Evolutionary conservation across 1,140 invertebrate genomes (phyloP).

Genomic region (Drosophila miranda): DNA sequence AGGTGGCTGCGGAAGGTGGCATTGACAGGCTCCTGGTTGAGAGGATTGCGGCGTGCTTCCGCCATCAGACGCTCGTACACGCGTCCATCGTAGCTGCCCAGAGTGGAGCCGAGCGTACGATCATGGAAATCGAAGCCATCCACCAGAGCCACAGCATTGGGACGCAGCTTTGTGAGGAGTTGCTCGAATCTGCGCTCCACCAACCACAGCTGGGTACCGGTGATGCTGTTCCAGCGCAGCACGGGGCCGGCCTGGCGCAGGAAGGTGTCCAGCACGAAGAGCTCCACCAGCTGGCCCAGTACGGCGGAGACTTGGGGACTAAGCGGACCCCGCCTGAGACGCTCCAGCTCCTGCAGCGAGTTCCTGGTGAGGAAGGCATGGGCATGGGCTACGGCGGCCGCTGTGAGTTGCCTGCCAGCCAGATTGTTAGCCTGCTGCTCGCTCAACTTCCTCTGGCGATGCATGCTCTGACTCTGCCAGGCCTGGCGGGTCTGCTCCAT

Average conservation of each 20-base stretch:
- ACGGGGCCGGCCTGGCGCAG: conserved; percentile 89
- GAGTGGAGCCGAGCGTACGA: conserved; percentile 89
- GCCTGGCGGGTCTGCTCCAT: conserved; percentile 87
- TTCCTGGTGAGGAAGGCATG: conserved; percentile 88
- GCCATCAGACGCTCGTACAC: conserved; percentile 94
- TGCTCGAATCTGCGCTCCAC: conserved; percentile 88
- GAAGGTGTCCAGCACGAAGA: conserved; percentile 90
- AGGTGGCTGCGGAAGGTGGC: conserved; percentile 88
- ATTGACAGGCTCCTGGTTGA: conserved; percentile 92
- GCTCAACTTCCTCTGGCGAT: conserved; percentile 84
- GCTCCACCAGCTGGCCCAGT: conserved; percentile 87
- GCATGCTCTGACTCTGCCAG: conserved; percentile 81
- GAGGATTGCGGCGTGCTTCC: conserved; percentile 91
- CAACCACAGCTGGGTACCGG: conserved; percentile 84
- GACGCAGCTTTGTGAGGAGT: conserved; percentile 87
- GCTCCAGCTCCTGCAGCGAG: conserved; percentile 84
- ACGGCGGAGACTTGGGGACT: conserved; percentile 85
- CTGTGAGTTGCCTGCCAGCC: conserved; percentile 89
- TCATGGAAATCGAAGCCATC: conserved; percentile 96
- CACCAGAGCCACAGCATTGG: conserved; percentile 93
- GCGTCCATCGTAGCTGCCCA: conserved; percentile 94
- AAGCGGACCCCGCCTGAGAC: conserved; percentile 65
- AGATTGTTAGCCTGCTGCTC: conserved; percentile 92
- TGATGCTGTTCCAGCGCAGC: conserved; percentile 86
- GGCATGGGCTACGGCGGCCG: conserved; percentile 89